These are phyloP conservation scores for Dermolepida albohirtum DNA, from an alignment of 2,888 invertebrate species.

Conservation along the genomic window DNA sequence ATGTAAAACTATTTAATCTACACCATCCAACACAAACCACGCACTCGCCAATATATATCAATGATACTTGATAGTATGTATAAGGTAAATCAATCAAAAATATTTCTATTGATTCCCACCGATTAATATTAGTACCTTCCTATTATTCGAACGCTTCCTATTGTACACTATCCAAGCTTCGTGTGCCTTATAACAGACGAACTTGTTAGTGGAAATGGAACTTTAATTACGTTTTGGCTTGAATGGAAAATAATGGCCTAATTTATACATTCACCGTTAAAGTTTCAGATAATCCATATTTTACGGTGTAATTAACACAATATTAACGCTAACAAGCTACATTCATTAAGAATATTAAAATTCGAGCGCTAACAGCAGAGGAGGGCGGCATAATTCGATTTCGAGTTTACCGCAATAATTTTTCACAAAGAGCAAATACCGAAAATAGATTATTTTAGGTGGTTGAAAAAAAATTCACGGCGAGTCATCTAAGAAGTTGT, in stretches of 20 bases:
- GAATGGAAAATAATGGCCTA: constrained; percentile 22
- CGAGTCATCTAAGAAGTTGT: too few relatives aligned
- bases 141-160: not conserved
- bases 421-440: too few relatives aligned
- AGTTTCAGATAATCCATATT: constrained; percentile 33
- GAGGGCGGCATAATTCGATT: not conserved
- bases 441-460: too few relatives aligned
- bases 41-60: too few relatives aligned
- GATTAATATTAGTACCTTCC: not conserved
- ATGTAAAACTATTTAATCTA: too few relatives aligned
- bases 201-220: constrained; percentile 14
- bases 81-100: not conserved
- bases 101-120: not conserved
- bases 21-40: too few relatives aligned
- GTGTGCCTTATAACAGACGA: not conserved
- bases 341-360: constrained; percentile 20
- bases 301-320: constrained; percentile 22
- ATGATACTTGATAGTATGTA: not conserved
- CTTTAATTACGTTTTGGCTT: constrained; percentile 23
- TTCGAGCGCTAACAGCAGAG: not conserved
- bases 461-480: too few relatives aligned
- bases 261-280: constrained; percentile 26
- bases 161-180: not conserved
- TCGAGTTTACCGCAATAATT: too few relatives aligned
- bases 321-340: constrained; percentile 20